Evolutionary conservation across 2,888 invertebrate species (phyloP).

Genomic region (Noctua janthina): DNA sequence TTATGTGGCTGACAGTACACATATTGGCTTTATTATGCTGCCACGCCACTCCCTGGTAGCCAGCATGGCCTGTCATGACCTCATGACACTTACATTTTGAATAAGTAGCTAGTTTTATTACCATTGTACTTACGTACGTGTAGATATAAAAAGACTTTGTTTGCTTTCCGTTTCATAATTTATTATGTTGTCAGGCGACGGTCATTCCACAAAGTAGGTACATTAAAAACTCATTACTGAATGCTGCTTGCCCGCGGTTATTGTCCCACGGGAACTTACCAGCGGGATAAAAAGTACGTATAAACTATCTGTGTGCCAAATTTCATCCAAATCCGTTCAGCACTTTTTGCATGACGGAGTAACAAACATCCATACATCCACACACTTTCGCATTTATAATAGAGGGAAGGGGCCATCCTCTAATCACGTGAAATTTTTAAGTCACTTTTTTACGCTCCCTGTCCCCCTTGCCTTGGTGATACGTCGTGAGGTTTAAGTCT

Average conservation of each 20-base stretch:
- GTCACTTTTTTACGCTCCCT: no score
- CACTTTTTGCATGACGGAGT: background rate
- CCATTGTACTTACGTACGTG: background rate
- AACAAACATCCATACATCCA: background rate
- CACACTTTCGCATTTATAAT: background rate
- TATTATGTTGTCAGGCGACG: background rate
- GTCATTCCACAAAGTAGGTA: background rate
- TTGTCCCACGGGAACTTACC: background rate
- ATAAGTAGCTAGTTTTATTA: background rate
- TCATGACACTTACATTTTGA: background rate
- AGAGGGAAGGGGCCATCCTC: no score
- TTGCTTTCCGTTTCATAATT: slow-evolving; percentile 6
- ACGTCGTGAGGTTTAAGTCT: no score
- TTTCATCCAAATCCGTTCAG: background rate
- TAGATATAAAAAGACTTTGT: background rate
- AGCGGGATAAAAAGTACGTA: background rate
- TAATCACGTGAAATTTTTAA: no score
- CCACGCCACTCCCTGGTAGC: background rate
- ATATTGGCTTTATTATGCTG: background rate
- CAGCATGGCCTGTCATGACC: background rate
- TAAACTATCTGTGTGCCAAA: background rate
- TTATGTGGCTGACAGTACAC: background rate
- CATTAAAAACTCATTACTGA: slow-evolving; percentile 1
- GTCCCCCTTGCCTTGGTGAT: no score
- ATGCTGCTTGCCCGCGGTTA: background rate